Evolutionary conservation across 2,888 invertebrate genomes (phyloP), one percentile per base, ranked within the genome.

Genomic region (Entomobrya multifasciata): DNA sequence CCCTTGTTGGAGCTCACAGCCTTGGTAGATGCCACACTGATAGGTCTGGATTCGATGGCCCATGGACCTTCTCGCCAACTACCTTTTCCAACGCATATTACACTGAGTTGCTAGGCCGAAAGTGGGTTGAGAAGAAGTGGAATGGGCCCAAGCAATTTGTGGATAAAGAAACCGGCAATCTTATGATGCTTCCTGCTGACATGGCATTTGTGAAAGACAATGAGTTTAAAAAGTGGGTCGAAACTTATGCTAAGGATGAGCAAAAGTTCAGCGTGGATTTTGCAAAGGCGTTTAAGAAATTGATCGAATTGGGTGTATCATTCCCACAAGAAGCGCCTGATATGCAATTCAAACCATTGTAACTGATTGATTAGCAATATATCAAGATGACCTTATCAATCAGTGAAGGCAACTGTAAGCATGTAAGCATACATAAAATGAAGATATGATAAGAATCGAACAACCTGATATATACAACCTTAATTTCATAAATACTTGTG

Each of bases 151-250:
- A 89, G 44, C 89, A 89, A 74, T 87, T 88, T 49, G 80, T 74
- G 10, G 89, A 89, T 72, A 88, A 87, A 72, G 88, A 89, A 57
- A 74, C 88, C 6, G 86, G 84, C 3, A 79, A 87, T 27, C 81
- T 89, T 15, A 88, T 89, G 88, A 89, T 89, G 89, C 84, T 89
- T 36, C 89, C 88, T 36, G 86, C 89, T 1, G 89, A 89, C 67
- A 83, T 89, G 86, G 86, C 76, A 1, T 88, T 89, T 77, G 70
- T 83, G 8, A 87, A 89, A 17, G 89, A 89, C 47, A 65, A 41
- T 11, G 84, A 67, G 25, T 89, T 89, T 70, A 89, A 88, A 52
- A 81, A 86, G 47, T 87, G 87, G 87, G 86, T 84, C 1, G 89
- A 89, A 57, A 81, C 55, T 4, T 89, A 89, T 60, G 89, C 87